Evolutionary conservation across 2,113 vertebrate genomes (phyloP).

Genomic region (Dermatemys mawii): DNA sequence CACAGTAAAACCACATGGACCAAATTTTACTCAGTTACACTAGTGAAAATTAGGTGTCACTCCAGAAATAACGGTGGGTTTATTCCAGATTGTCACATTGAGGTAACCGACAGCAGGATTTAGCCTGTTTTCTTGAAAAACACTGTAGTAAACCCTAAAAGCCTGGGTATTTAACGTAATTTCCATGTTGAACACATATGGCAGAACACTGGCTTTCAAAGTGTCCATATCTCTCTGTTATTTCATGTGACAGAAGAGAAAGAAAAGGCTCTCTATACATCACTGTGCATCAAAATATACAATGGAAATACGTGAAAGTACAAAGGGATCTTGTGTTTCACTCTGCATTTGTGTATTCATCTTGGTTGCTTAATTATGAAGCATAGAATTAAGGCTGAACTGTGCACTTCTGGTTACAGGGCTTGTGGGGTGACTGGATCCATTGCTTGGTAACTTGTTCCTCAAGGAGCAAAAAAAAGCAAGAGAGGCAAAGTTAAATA

Average conservation of each 20-base stretch:
- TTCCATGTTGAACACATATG: slow-evolving; percentile 10
- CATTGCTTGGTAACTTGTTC: slow-evolving; percentile 48
- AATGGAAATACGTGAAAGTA: slow-evolving; percentile 61
- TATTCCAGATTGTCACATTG: not conserved
- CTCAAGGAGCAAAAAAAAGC: slow-evolving; percentile 31
- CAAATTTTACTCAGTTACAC: not conserved
- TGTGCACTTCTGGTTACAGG: slow-evolving; percentile 53
- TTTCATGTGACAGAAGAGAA: slow-evolving; percentile 53
- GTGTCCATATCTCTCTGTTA: slow-evolving; percentile 47
- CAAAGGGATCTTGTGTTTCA: slow-evolving; percentile 51
- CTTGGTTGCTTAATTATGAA: slow-evolving; percentile 55
- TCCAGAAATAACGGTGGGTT: not conserved
- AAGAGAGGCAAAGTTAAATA: slow-evolving; percentile 46
- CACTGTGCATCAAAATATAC: slow-evolving; percentile 66
- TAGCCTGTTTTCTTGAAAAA: not conserved
- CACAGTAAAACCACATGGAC: not conserved
- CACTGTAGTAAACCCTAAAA: slow-evolving; percentile 6
- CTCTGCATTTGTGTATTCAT: slow-evolving; percentile 14
- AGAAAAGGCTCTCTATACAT: slow-evolving; percentile 52
- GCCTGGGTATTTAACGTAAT: slow-evolving; percentile 11
- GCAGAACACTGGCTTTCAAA: slow-evolving; percentile 15
- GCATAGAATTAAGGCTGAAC: slow-evolving; percentile 42
- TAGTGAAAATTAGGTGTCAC: not conserved
- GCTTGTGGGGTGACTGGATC: slow-evolving; percentile 46
- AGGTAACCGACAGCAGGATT: not conserved